These are phyloP conservation scores for Hippolais icterina DNA, from an alignment of 2,113 vertebrate genomes.

Conservation along the genomic window DNA sequence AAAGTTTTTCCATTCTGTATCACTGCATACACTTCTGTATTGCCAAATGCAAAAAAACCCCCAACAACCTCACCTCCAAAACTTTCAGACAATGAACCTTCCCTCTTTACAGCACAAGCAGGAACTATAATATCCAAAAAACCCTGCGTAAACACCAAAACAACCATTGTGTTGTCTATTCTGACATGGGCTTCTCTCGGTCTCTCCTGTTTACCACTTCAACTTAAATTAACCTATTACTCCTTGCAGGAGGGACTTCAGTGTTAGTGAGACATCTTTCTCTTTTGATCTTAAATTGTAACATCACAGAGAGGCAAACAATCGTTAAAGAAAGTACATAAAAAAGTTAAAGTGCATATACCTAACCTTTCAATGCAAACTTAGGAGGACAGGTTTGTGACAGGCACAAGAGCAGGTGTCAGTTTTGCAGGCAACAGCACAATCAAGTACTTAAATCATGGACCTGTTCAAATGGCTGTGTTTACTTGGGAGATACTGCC, in stretches of 20 bases:
- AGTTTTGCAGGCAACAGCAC: neutral
- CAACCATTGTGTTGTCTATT: neutral
- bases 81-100: neutral
- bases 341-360: neutral
- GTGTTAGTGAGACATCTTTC: neutral
- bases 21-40: too few relatives aligned
- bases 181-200: accelerated
- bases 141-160: neutral
- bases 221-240: neutral
- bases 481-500: neutral
- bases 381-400: neutral
- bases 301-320: neutral
- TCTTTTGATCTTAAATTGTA: neutral
- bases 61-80: neutral
- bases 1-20: neutral
- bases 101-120: neutral
- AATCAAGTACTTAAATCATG: neutral
- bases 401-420: neutral
- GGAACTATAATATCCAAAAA: neutral
- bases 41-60: neutral
- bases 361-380: neutral
- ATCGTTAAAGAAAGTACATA: neutral
- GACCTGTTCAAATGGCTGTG: neutral
- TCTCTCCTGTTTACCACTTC: neutral
- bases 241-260: neutral